A percentile compares a stretch with the other conserved stretches of the same genome.
phyloP scores from a whole-genome alignment of 1,140 invertebrate genomes.

The Neocloeon triangulifer region DNA sequence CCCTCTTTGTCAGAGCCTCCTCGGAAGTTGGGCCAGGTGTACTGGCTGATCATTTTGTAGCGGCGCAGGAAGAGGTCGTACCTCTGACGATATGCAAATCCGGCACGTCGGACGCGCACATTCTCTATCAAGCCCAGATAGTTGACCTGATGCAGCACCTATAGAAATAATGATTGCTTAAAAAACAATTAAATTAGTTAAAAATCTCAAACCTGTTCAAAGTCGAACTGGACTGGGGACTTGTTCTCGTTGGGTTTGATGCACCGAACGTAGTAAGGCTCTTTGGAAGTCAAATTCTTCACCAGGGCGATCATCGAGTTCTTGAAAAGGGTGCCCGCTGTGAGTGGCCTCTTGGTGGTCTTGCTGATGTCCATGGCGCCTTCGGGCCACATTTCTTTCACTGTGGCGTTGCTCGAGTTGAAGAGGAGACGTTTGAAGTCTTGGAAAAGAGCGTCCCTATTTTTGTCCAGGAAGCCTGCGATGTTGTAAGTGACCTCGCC shows the following conservation, averaged over 20 bases:
- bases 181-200: no score
- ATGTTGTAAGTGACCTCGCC: conserved; percentile 88
- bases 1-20: conserved; percentile 56
- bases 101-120: conserved; percentile 76
- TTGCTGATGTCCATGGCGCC: conserved; percentile 68
- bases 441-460: conserved; percentile 85
- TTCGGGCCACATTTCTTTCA: conserved; percentile 86
- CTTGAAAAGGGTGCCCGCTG: conserved; percentile 83
- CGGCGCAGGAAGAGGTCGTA: conserved; percentile 71
- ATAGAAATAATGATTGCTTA: no score
- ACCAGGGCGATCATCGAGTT: conserved; percentile 83
- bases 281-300: conserved; percentile 69
- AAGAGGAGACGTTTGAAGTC: conserved; percentile 84
- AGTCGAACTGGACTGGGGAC: conserved; percentile 55
- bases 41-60: conserved; percentile 88
- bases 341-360: conserved; percentile 82
- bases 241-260: conserved; percentile 91
- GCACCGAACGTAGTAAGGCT: conserved; percentile 91
- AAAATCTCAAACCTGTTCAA: conserved; percentile 42
- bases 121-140: conserved; percentile 86
- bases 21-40: conserved; percentile 86
- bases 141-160: conserved; percentile 68
- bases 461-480: conserved; percentile 83
- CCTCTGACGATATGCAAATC: conserved; percentile 75
- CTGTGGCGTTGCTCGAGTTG: conserved; percentile 48